Evolutionary conservation across 1,140 invertebrate species (phyloP).

Genomic region (Lepidostoma basale): DNA sequence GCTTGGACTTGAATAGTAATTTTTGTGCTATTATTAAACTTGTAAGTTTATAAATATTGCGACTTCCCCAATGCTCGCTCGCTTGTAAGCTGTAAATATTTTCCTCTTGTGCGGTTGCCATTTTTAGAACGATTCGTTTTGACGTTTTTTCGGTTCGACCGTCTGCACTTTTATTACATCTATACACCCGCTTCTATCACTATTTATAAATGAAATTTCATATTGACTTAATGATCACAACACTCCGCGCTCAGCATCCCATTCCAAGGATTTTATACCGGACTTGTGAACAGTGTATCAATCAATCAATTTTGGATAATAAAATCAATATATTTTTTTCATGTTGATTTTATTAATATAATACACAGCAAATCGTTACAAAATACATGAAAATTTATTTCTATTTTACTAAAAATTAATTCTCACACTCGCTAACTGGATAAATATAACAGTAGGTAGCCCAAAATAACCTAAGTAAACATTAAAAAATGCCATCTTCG

Average conservation of each 20-base stretch:
- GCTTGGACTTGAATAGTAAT: conserved; percentile 62
- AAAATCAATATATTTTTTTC: conserved; percentile 16
- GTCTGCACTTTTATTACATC: conserved; percentile 13
- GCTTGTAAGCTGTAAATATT: conserved; percentile 35
- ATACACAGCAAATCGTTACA: too few relatives aligned
- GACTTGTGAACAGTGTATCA: background rate
- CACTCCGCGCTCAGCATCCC: background rate
- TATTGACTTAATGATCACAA: conserved; percentile 1
- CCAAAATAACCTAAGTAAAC: too few relatives aligned
- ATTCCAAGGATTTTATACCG: too few relatives aligned
- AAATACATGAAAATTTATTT: background rate
- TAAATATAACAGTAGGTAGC: too few relatives aligned
- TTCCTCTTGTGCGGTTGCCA: conserved; percentile 52
- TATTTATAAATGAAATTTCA: conserved; percentile 10
- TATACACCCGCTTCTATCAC: conserved; percentile 12
- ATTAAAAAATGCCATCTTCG: too few relatives aligned
- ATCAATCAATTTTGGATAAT: conserved; percentile 8
- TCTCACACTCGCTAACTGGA: too few relatives aligned
- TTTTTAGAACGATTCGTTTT: conserved; percentile 49
- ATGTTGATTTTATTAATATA: conserved; percentile 11
- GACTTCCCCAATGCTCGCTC: conserved; percentile 53
- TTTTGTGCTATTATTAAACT: conserved; percentile 60
- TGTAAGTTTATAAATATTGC: conserved; percentile 63
- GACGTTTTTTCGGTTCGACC: conserved; percentile 32
- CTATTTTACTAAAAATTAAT: background rate